Percentiles rank a stretch among this genome's conserved stretches.
Evolutionary conservation across 2,113 vertebrate genomes (phyloP).

Genomic region (Melanotaenia duboulayi): DNA sequence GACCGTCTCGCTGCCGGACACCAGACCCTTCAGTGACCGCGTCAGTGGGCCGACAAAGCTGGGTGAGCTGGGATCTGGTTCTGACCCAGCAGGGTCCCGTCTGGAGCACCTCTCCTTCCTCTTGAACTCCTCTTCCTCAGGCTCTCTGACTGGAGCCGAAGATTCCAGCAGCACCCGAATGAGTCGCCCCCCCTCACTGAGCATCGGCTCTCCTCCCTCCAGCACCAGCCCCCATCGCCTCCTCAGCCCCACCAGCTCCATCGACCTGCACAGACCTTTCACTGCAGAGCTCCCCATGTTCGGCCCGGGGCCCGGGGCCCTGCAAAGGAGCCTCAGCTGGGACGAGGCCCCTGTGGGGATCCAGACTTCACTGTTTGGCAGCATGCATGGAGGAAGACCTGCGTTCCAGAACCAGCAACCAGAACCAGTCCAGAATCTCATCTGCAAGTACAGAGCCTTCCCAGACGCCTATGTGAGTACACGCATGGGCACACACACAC

Average conservation of each 20-base stretch:
- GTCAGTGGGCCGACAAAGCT: slow-evolving; percentile 1
- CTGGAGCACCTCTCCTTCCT: slow-evolving; percentile 75
- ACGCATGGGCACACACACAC: too few species aligned
- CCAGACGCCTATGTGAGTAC: slow-evolving; percentile 86
- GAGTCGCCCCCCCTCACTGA: slow-evolving; percentile 36
- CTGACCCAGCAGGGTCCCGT: slow-evolving; percentile 12
- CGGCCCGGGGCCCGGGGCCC: slow-evolving; percentile 19
- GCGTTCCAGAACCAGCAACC: slow-evolving; percentile 53
- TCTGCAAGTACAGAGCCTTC: slow-evolving; percentile 71
- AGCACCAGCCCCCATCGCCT: slow-evolving; percentile 43
- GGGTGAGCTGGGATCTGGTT: not conserved
- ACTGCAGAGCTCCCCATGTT: slow-evolving; percentile 43
- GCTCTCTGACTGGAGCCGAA: slow-evolving; percentile 49
- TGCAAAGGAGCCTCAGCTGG: slow-evolving; percentile 72
- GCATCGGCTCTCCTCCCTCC: slow-evolving; percentile 25
- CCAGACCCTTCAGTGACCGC: slow-evolving; percentile 10
- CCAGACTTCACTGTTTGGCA: slow-evolving; percentile 53
- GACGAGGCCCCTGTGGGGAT: slow-evolving; percentile 24
- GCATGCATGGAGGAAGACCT: not conserved
- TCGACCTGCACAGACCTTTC: slow-evolving; percentile 53
- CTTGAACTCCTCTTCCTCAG: slow-evolving; percentile 35
- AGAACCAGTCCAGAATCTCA: slow-evolving; percentile 42
- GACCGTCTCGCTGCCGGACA: slow-evolving; percentile 69
- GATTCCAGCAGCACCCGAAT: slow-evolving; percentile 36
- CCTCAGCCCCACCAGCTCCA: slow-evolving; percentile 50